Conservation (phyloP, 2,888 invertebrate species). For the Xestia ashworthii region DNA sequence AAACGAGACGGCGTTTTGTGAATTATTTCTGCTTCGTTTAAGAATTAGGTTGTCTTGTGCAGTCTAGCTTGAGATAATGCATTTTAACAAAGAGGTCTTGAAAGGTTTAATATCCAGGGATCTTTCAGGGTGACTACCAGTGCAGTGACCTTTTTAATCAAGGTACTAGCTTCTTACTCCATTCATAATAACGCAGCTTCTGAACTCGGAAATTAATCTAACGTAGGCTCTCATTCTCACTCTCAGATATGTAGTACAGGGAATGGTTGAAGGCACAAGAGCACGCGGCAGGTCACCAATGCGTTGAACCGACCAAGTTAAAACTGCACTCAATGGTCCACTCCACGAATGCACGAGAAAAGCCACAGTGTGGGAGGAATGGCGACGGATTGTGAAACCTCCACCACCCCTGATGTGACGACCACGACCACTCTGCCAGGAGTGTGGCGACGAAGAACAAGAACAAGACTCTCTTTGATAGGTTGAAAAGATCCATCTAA, state of each 20-base stretch:
- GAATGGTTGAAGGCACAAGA: too few relatives aligned
- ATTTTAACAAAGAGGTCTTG: background rate
- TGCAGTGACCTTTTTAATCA: background rate
- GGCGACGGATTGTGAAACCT: too few relatives aligned
- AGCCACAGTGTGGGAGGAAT: too few relatives aligned
- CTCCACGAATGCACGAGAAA: too few relatives aligned
- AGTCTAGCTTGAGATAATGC: constrained; percentile 24
- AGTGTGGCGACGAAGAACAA: too few relatives aligned
- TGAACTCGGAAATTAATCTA: background rate
- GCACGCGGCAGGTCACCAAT: too few relatives aligned
- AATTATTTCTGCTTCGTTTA: constrained; percentile 40
- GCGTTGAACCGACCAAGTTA: too few relatives aligned
- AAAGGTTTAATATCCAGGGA: background rate
- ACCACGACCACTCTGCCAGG: too few relatives aligned
- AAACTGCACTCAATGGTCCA: too few relatives aligned
- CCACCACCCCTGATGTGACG: too few relatives aligned
- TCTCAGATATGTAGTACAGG: too few relatives aligned
- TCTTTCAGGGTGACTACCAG: background rate
- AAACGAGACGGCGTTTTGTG: constrained; percentile 35
- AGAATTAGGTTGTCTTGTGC: constrained; percentile 19
- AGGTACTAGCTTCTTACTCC: background rate
- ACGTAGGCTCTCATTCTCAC: background rate
- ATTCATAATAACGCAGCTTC: background rate
- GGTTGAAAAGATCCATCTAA: background rate
- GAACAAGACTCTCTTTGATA: background rate